phyloP scores from a whole-genome alignment of 2,888 invertebrate species.

The Philereme transversata region DNA sequence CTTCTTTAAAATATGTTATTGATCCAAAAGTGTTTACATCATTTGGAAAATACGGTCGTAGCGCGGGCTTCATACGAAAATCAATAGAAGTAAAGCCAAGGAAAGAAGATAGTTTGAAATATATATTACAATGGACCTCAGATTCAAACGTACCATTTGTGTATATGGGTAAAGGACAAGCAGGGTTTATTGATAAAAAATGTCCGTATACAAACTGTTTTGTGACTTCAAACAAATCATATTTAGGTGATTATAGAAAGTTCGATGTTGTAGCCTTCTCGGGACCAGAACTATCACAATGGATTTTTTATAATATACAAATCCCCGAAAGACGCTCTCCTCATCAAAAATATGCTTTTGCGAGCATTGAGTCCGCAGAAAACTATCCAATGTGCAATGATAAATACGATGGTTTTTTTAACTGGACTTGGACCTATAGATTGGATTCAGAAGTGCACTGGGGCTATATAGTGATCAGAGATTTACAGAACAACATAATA shows the following conservation, averaged over 20 bases:
- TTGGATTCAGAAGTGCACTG: slow-evolving; percentile 59
- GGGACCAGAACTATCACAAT: slow-evolving; percentile 29
- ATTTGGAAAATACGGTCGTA: not conserved
- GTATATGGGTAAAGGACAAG: slow-evolving; percentile 55
- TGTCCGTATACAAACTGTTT: slow-evolving; percentile 58
- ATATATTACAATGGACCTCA: slow-evolving; percentile 64
- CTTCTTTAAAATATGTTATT: slow-evolving; percentile 11
- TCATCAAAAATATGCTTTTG: slow-evolving; percentile 62
- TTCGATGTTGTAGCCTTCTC: slow-evolving; percentile 46
- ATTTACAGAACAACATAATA: slow-evolving; percentile 49
- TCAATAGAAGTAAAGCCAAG: not conserved
- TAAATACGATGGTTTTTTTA: slow-evolving; percentile 55
- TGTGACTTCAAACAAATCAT: slow-evolving; percentile 46
- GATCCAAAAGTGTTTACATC: slow-evolving; percentile 11
- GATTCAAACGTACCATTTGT: slow-evolving; percentile 53
- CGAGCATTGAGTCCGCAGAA: slow-evolving; percentile 58
- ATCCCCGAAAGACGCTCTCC: slow-evolving; percentile 47
- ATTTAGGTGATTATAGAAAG: slow-evolving; percentile 36
- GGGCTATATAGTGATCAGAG: slow-evolving; percentile 60
- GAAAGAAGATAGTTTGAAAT: slow-evolving; percentile 44
- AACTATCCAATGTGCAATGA: slow-evolving; percentile 52
- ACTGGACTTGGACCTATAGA: slow-evolving; percentile 68
- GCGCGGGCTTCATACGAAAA: not conserved
- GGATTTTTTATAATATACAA: not conserved
- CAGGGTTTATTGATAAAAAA: slow-evolving; percentile 52